Evolutionary conservation across 2,797 vertebrate species (phyloP), one percentile per base, ranked within the genome.

Genomic region (Hippopotamyrus pictus): DNA sequence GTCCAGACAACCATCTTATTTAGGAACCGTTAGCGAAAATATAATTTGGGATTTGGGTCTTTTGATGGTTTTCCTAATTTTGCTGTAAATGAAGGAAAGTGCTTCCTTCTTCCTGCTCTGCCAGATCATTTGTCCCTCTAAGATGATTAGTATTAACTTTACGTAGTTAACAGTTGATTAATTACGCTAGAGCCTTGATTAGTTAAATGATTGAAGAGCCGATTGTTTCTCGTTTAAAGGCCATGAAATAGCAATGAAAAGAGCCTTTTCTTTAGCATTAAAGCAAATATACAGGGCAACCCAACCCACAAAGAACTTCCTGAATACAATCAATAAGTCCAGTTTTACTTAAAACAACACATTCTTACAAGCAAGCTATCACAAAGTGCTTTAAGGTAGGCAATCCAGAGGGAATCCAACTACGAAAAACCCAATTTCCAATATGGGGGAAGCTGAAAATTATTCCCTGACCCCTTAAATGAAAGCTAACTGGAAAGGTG

Each of bases 401-500:
- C 41, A 19, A 41, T 79, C 82, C 82, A 84, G 82, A 84, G 82
- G 82, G 82, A 48, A 84, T 51, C 22, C 44, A 84, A 14, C n/a
- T 22, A 29, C 46, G 12, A 50, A 84, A 84, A 48, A n/a, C 44
- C 82, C 41, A 84, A 46, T 84, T 84, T 84, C 82, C 46, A 84
- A 51, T 25, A 51, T 84, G 46, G 22, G 48, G 82, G n/a, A 84
- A 48, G n/a, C 82, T 51, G n/a, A 84, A 84, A 84, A 84, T 51
- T 8, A 50, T 48, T 84, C 82, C 73, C 73, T 79, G 73, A 79
- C 73, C 82, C 82, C 82, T 51, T 84, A 48, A 84, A 84, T 25
- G 82, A 84, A 48, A 84, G 82, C 44, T 53, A 57, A 41, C 51
- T 9, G 85, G 85, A 87, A 57, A 87, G 51, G 29, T 57, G 85